Evolutionary conservation across 2,797 vertebrate species (phyloP), one percentile per base, ranked within the genome.

Genomic region (Centroberyx gerrardi): DNA sequence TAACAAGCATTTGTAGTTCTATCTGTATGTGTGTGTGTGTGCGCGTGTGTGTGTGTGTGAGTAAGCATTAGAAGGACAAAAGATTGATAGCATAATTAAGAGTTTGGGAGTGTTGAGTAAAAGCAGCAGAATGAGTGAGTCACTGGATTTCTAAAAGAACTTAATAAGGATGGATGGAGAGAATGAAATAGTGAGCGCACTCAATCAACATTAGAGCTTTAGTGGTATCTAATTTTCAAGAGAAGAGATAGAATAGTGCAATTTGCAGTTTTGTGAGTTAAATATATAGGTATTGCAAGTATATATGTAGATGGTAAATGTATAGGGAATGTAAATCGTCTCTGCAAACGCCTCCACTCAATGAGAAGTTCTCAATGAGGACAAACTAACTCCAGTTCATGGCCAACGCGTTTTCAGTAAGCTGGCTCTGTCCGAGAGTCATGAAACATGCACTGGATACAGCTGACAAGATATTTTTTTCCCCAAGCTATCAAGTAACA

Each of bases 81-180:
- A 74, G 72, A 78, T 81, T 69, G 46, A 83, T 86, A 14, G 62
- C 8, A 42, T 74, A 60, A 83, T 82, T 82, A 80, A 68, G 77
- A 58, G 54, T 73, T 70, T 62, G 42, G 1, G 64, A 36, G 44
- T 67, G 67, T 46, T 62, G 63, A 73, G 49, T 12, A 27, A 62
- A 65, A 4, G 28, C 15, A 33, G n/a, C 46, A 40, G 61, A 65
- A 44, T 36, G 38, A 74, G 17, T 8, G 14, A 58, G 42, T 38
- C 17, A 66, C 28, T 18, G 53, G 27, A 64, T 58, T 65, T 76
- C 42, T 64, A 14, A 46, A 46, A 14, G 54, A 49, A 64, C 74
- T 69, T 49, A 69, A 80, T 67, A 12, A 58, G 40, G 56, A 74
- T 63, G 5, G 67, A 77, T 86, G 49, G 56, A 64, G 53, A 68